phyloP scores from a whole-genome alignment of 2,113 vertebrate genomes.

The Antigone vipio region DNA sequence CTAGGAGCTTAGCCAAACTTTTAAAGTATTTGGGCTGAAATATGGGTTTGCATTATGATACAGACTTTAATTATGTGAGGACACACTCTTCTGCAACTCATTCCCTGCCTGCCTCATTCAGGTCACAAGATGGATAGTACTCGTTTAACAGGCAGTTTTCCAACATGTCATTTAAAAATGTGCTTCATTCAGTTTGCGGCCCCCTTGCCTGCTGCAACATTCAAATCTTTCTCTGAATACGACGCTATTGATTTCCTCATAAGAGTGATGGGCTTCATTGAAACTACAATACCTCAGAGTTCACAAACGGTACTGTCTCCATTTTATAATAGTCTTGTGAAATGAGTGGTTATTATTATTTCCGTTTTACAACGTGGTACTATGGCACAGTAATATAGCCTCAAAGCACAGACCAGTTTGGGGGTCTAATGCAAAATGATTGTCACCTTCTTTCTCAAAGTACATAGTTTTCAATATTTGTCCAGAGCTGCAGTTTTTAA shows the following conservation, averaged over 20 bases:
- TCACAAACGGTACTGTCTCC: neutral
- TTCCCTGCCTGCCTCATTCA: neutral
- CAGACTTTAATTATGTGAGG: neutral
- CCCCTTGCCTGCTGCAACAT: neutral
- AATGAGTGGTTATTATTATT: neutral
- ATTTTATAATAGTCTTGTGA: neutral
- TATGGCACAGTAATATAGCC: neutral
- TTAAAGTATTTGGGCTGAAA: conserved; percentile 7
- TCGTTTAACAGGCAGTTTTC: neutral
- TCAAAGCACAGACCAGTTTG: neutral
- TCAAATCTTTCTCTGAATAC: neutral
- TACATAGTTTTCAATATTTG: neutral
- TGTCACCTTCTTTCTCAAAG: neutral
- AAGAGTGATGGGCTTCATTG: neutral
- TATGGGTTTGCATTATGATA: neutral
- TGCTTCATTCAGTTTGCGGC: neutral
- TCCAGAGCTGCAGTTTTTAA: neutral
- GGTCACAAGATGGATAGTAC: neutral
- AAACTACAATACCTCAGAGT: neutral
- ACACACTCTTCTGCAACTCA: neutral
- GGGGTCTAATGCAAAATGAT: neutral
- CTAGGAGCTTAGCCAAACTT: conserved; percentile 34
- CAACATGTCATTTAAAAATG: neutral
- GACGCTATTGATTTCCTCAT: neutral
- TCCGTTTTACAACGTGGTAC: accelerated